These are phyloP conservation scores for Lepus timidus DNA, from an alignment of 2,113 vertebrate genomes.

Conservation along the genomic window DNA sequence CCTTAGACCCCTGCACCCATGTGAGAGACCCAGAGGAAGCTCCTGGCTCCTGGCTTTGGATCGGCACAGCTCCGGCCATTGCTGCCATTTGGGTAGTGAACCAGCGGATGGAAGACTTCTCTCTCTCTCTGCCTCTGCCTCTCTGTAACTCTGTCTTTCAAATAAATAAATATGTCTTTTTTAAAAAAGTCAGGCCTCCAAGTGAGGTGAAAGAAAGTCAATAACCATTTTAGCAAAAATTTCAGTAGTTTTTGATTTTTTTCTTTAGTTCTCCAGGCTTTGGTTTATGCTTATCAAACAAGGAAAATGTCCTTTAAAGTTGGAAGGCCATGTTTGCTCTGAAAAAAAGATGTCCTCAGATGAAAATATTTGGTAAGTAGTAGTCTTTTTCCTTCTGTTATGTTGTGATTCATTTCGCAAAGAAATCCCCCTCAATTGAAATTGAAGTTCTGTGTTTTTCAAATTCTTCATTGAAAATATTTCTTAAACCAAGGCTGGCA, in stretches of 20 bases:
- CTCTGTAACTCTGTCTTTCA: too few relatives aligned
- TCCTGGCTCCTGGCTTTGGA: too few relatives aligned
- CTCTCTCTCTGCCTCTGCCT: too few relatives aligned
- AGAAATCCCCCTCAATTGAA: neutral
- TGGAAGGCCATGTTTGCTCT: neutral
- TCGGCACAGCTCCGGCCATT: too few relatives aligned
- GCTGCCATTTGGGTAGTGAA: too few relatives aligned
- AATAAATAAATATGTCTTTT: too few relatives aligned
- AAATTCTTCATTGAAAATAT: slow-evolving; percentile 20
- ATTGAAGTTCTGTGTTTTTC: neutral
- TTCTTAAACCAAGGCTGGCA: slow-evolving; percentile 42
- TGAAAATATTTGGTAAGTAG: neutral
- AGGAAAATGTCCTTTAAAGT: neutral
- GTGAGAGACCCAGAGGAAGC: too few relatives aligned
- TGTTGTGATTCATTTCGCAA: neutral
- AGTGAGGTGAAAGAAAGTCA: neutral
- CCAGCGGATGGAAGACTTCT: too few relatives aligned
- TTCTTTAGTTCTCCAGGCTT: neutral
- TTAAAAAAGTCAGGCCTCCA: neutral
- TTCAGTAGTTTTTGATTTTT: neutral
- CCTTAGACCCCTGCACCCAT: too few relatives aligned
- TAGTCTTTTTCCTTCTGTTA: slow-evolving; percentile 7
- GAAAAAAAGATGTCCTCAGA: neutral
- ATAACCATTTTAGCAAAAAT: neutral
- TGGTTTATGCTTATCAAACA: neutral